These are phyloP conservation scores for Naja naja DNA, from an alignment of 2,113 vertebrate genomes.

Conservation along the genomic window DNA sequence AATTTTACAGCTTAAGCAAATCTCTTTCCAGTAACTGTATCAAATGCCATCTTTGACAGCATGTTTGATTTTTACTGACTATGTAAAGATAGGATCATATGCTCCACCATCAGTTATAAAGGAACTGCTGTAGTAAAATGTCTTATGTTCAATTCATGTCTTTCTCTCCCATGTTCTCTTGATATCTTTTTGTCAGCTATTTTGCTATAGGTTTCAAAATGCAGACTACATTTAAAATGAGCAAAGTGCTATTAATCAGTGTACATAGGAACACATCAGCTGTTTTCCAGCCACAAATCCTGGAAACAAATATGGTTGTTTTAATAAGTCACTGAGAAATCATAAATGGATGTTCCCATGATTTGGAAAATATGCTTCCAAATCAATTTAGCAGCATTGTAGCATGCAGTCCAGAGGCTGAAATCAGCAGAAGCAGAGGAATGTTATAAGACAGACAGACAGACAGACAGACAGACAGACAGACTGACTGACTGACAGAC, in stretches of 20 bases:
- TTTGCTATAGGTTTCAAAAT: background rate
- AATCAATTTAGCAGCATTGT: background rate
- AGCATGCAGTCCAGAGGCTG: background rate
- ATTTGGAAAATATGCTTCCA: background rate
- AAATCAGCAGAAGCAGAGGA: background rate
- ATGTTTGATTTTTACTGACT: slow-evolving; percentile 49
- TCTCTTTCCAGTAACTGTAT: slow-evolving; percentile 61
- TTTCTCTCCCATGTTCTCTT: background rate
- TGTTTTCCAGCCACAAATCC: background rate
- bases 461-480: too few relatives aligned
- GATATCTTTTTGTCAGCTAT: background rate
- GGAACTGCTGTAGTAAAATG: slow-evolving; percentile 59
- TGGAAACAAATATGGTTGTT: background rate
- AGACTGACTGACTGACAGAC: too few relatives aligned
- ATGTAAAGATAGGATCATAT: slow-evolving; percentile 43
- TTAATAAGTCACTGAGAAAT: background rate
- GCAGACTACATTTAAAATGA: background rate
- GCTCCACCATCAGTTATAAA: slow-evolving; percentile 62
- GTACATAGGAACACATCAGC: background rate
- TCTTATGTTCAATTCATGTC: background rate
- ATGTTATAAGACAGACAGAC: too few relatives aligned
- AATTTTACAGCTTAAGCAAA: slow-evolving; percentile 66
- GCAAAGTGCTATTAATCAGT: background rate
- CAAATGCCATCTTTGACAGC: slow-evolving; percentile 62
- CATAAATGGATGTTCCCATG: background rate